Evolutionary conservation across 2,797 vertebrate genomes (phyloP).

Genomic region (Molossus molossus): DNA sequence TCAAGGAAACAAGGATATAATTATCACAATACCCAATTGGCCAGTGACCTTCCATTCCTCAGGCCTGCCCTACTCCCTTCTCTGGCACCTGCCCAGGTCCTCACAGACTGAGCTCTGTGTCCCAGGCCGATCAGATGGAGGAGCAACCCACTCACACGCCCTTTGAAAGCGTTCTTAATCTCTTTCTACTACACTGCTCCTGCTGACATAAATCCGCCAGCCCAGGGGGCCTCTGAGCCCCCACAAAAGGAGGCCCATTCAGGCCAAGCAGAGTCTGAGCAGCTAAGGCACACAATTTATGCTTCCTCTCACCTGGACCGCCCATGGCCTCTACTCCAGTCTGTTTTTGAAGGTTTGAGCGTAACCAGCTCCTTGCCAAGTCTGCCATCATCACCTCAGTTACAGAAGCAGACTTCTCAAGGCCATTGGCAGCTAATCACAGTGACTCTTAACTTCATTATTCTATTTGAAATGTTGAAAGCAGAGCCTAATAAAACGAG

Average conservation of each 20-base stretch:
- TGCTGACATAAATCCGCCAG: slow-evolving; percentile 77
- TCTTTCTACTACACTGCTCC: slow-evolving; percentile 58
- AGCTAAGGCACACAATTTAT: background rate
- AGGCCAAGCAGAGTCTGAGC: slow-evolving; percentile 15
- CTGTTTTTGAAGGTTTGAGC: background rate
- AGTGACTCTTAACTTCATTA: slow-evolving; percentile 45
- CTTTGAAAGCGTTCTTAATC: slow-evolving; percentile 80
- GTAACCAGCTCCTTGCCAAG: slow-evolving; percentile 57
- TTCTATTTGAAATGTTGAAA: slow-evolving; percentile 69
- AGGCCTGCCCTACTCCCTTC: slow-evolving; percentile 75
- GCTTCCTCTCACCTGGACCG: slow-evolving; percentile 68
- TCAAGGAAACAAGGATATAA: slow-evolving; percentile 85
- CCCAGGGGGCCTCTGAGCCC: slow-evolving; percentile 25
- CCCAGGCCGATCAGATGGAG: slow-evolving; percentile 47
- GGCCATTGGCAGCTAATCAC: slow-evolving; percentile 53
- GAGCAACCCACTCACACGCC: slow-evolving; percentile 63
- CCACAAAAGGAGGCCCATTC: slow-evolving; percentile 7
- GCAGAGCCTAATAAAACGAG: slow-evolving; percentile 74
- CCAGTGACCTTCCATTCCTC: slow-evolving; percentile 85
- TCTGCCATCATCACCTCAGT: slow-evolving; percentile 27
- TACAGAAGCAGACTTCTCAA: slow-evolving; percentile 47
- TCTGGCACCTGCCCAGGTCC: slow-evolving; percentile 79
- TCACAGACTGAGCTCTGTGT: slow-evolving; percentile 75
- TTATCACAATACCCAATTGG: slow-evolving; percentile 78
- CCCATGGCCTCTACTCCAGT: slow-evolving; percentile 4